Percentiles rank a stretch among this genome's conserved stretches.
Evolutionary conservation across 2,888 invertebrate genomes (phyloP).

Genomic region (Portevinia maculata): DNA sequence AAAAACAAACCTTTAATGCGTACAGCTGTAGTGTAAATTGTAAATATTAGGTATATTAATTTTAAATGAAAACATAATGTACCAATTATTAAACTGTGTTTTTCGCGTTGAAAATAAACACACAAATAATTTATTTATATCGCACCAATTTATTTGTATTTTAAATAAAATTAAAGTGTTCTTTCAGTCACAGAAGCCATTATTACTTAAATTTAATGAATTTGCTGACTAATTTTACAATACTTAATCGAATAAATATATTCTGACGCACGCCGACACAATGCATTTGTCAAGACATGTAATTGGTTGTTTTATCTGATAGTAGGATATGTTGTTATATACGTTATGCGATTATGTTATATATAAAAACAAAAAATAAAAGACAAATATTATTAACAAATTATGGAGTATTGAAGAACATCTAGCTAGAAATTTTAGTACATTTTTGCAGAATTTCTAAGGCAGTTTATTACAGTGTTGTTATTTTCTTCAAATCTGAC

Average conservation of each 20-base stretch:
- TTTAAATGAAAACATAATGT: no score
- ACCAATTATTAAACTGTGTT: slow-evolving; percentile 43
- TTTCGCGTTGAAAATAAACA: slow-evolving; percentile 46
- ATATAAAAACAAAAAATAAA: slow-evolving; percentile 40
- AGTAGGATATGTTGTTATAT: slow-evolving; percentile 55
- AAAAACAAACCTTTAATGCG: slow-evolving; percentile 10
- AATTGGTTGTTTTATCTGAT: slow-evolving; percentile 48
- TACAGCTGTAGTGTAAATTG: slow-evolving; percentile 63
- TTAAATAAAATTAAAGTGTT: slow-evolving; percentile 14
- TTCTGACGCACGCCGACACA: slow-evolving; percentile 11
- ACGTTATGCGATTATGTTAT: slow-evolving; percentile 37
- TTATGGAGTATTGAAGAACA: background rate
- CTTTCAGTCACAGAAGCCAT: slow-evolving; percentile 41
- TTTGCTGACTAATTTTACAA: slow-evolving; percentile 15
- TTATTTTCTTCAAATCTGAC: no score
- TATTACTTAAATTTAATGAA: slow-evolving; percentile 33
- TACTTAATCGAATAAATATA: slow-evolving; percentile 5
- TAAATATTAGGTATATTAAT: slow-evolving; percentile 66
- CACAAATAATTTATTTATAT: slow-evolving; percentile 63
- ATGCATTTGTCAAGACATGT: slow-evolving; percentile 9
- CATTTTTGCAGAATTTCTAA: no score
- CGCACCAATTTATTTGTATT: slow-evolving; percentile 28
- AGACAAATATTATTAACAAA: background rate
- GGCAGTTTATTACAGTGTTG: no score
- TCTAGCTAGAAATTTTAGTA: no score